Percentiles rank a stretch among this genome's conserved stretches.
Conservation (phyloP, 2,888 invertebrate genomes). For the Podabrus alpinus region DNA sequence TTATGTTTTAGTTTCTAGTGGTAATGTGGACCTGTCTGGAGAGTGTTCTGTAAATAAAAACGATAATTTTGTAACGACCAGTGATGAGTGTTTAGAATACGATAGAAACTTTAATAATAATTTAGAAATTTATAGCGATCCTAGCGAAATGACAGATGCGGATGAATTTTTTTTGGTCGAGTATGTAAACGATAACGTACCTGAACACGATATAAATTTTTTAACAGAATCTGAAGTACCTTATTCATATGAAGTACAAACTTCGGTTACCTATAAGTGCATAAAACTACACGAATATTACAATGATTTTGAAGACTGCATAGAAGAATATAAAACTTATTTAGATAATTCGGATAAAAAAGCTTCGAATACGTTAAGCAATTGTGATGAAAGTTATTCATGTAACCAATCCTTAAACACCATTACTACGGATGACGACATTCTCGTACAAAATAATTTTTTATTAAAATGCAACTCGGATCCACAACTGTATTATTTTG, state of each 20-base stretch:
- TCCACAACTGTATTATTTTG: neutral
- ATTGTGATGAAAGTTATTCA: neutral
- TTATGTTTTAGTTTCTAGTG: neutral
- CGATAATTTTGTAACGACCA: neutral
- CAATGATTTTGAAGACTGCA: constrained; percentile 66
- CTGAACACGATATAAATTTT: constrained; percentile 43
- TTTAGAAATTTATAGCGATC: constrained; percentile 31
- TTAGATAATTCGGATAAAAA: constrained; percentile 11
- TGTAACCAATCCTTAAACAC: neutral
- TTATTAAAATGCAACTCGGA: neutral
- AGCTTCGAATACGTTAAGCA: neutral
- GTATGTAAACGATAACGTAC: constrained; percentile 39
- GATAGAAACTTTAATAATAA: neutral
- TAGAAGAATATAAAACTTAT: constrained; percentile 58
- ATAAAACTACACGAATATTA: constrained; percentile 61
- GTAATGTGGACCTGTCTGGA: neutral
- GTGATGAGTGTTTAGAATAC: neutral
- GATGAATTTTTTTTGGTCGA: constrained; percentile 55
- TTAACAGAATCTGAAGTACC: constrained; percentile 49
- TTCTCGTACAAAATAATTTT: neutral
- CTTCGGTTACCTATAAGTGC: constrained; percentile 38
- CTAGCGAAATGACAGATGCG: constrained; percentile 34
- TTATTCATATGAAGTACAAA: constrained; percentile 36
- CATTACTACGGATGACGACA: neutral
- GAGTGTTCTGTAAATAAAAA: neutral